Percentiles rank a stretch among this genome's conserved stretches.
phyloP scores from a whole-genome alignment of 2,888 invertebrate genomes.

The Stenodema calcarata region DNA sequence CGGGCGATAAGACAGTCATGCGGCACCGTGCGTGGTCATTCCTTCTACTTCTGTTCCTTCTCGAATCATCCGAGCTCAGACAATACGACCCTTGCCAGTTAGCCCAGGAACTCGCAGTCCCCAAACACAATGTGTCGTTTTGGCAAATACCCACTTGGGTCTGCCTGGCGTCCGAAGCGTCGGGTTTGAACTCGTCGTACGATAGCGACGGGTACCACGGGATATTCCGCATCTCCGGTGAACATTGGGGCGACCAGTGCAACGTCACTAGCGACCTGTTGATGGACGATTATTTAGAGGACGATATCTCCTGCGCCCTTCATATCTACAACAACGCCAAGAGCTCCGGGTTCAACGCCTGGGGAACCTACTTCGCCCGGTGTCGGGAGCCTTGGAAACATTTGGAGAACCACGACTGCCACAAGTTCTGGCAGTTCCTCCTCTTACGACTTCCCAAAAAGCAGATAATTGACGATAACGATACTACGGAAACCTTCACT shows the following conservation, averaged over 20 bases:
- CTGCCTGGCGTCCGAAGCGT: background rate
- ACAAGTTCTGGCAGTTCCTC: background rate
- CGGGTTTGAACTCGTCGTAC: background rate
- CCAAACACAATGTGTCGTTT: background rate
- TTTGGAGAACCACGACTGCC: background rate
- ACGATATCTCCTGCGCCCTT: background rate
- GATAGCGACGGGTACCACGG: background rate
- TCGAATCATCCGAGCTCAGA: background rate
- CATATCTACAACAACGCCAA: background rate
- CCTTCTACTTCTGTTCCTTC: background rate
- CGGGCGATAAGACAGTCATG: background rate
- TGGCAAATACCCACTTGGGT: constrained; percentile 5
- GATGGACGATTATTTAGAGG: background rate
- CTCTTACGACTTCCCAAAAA: background rate
- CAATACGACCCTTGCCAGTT: background rate
- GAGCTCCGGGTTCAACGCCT: background rate
- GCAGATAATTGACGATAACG: background rate
- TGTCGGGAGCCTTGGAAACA: background rate
- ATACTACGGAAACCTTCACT: background rate
- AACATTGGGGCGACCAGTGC: background rate
- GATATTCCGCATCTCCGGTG: background rate
- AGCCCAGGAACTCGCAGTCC: background rate
- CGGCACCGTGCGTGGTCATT: background rate
- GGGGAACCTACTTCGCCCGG: background rate
- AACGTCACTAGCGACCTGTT: background rate